phyloP scores from a whole-genome alignment of 2,113 vertebrate species.

The Abramis brama region DNA sequence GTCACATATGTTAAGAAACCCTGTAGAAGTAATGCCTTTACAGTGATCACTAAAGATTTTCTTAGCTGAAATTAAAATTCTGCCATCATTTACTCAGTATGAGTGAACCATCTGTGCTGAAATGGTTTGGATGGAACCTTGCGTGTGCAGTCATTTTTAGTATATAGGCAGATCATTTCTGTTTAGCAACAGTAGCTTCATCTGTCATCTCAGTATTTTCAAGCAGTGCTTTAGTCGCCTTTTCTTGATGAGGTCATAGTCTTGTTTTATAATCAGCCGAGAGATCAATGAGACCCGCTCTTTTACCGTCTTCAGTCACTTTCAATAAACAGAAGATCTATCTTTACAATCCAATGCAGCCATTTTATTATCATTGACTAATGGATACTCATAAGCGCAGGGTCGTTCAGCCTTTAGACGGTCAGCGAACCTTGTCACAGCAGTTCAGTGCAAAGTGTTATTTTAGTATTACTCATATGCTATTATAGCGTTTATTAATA shows the following conservation, averaged over 20 bases:
- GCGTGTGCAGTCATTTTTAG: no score
- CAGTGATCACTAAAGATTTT: not conserved
- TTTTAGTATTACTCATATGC: not conserved
- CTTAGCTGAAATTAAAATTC: not conserved
- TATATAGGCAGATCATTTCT: not conserved
- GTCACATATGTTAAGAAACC: no score
- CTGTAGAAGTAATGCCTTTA: not conserved
- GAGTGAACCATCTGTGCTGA: not conserved
- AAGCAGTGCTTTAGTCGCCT: not conserved
- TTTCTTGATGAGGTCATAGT: conserved; percentile 6
- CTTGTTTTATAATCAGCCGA: conserved; percentile 20
- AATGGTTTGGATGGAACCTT: not conserved
- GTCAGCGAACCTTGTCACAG: not conserved
- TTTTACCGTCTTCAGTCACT: conserved; percentile 23
- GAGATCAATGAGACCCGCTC: conserved; percentile 37
- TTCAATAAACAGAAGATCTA: conserved; percentile 37
- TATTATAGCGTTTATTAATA: not conserved
- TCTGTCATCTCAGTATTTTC: not conserved
- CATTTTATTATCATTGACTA: conserved; percentile 45
- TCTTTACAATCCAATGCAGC: not conserved
- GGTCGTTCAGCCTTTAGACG: not conserved
- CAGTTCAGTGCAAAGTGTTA: not conserved
- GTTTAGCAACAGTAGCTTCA: not conserved
- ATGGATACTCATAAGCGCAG: conserved; percentile 13
- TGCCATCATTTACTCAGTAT: not conserved